Evolutionary conservation across 2,113 vertebrate genomes (phyloP), one percentile per base, ranked within the genome.

Genomic region (Xiphias gladius): DNA sequence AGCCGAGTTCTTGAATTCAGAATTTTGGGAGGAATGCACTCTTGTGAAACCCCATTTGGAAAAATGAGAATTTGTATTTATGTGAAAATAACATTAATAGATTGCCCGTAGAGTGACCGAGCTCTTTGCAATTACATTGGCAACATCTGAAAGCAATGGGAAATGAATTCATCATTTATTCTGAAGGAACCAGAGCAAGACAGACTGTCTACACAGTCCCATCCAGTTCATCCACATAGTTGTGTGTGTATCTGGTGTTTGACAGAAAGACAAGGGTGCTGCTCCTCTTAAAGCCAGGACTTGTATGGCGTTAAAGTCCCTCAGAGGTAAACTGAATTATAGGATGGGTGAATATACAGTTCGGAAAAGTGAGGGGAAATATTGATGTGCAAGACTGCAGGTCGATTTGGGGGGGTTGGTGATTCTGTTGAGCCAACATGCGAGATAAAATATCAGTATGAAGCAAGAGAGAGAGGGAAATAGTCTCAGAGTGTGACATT

Each of bases 31-130:
- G 80, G 73, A 87, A 80, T 52, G 73, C 75, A 54, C 76, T 77
- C 82, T 66, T 30, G 73, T 57, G 69, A 70, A 86, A 74, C 76
- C 2, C 22, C 72, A 54, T 89, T 77, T 62, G 66, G 35, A 64
- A 59, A 85, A 84, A 84, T 32, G 61, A 82, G n/a, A 65, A 71
- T 83, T 90, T 86, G 82, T 86, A 87, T 91, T 88, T 75, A 61
- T 74, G 73, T 78, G 79, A 86, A 91, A 90, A 84, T 62, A 76
- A 83, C 84, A 88, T 93, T 89, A 93, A 92, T 87, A 87, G 78
- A 78, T 59, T 80, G 84, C 69, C 62, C 66, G 63, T 61, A 82
- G 76, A 90, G 89, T 72, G 82, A 80, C 73, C 50, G 50, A 76
- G 82, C 90, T 68, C 75, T 82, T 85, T 91, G 80, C 73, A 69